phyloP scores from a whole-genome alignment of 2,113 vertebrate genomes.

The Cercocebus atys region DNA sequence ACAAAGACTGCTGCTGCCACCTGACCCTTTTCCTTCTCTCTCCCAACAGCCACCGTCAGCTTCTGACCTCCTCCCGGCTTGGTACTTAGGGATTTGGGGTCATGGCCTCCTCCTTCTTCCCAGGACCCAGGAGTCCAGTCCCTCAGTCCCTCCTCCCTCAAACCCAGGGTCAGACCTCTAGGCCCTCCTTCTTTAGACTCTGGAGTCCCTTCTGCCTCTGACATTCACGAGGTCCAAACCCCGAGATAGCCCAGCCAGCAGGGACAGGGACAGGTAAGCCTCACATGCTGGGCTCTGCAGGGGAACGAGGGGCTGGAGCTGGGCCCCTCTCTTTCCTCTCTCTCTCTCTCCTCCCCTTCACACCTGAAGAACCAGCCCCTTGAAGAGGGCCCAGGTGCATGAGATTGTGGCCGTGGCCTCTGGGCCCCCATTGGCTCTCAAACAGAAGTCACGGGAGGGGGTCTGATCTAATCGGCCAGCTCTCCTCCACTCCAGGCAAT shows the following conservation, averaged over 20 bases:
- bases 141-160: neutral
- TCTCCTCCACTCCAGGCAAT: too few relatives aligned
- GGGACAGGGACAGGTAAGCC: slow-evolving; percentile 49
- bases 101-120: neutral
- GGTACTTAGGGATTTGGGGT: neutral
- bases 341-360: neutral
- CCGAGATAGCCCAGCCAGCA: slow-evolving; percentile 51
- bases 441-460: neutral
- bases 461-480: neutral
- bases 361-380: neutral
- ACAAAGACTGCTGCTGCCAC: neutral
- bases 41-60: neutral
- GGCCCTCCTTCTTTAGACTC: neutral
- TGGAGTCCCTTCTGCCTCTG: neutral
- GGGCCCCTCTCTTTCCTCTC: too few relatives aligned
- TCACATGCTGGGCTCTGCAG: slow-evolving; percentile 65
- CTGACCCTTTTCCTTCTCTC: too few relatives aligned
- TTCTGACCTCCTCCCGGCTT: accelerated
- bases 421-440: neutral
- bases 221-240: neutral
- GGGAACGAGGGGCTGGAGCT: neutral
- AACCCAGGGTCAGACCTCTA: neutral
- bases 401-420: too few relatives aligned
- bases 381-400: neutral
- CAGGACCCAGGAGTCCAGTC: too few relatives aligned